Conservation (phyloP, 2,888 invertebrate genomes). For the Rhorus exstirpatorius region DNA sequence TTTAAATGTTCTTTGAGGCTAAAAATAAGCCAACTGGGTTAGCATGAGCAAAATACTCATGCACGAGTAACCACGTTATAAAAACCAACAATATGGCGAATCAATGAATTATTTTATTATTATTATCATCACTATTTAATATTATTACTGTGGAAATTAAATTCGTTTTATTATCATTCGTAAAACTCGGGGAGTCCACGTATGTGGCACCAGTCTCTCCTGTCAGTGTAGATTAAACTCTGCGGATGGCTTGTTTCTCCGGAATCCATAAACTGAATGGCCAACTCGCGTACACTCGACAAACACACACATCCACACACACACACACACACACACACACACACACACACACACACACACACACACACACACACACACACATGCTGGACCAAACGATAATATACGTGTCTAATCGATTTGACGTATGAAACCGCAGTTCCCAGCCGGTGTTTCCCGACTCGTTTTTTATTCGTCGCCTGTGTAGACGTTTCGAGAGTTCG, state of each 20-base stretch:
- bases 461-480: conserved; percentile 8
- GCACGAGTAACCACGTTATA: too few species aligned
- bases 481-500: background rate
- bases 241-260: conserved; percentile 35
- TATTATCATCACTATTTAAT: too few species aligned
- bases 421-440: conserved; percentile 27
- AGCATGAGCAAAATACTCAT: too few species aligned
- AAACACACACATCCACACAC: background rate
- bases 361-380: too few species aligned
- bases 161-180: conserved; percentile 26
- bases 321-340: too few species aligned
- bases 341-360: too few species aligned
- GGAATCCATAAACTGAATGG: conserved; percentile 39
- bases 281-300: conserved; percentile 17
- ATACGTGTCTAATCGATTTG: conserved; percentile 51
- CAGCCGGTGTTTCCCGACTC: conserved; percentile 22
- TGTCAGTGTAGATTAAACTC: conserved; percentile 52
- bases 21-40: too few species aligned
- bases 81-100: too few species aligned
- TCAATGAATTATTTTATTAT: too few species aligned
- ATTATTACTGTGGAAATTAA: too few species aligned
- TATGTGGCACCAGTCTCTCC: background rate
- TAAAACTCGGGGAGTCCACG: conserved; percentile 1
- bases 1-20: too few species aligned
- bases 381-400: conserved; percentile 9